Conservation (phyloP, 1,140 invertebrate genomes). For the Nymphalis io region DNA sequence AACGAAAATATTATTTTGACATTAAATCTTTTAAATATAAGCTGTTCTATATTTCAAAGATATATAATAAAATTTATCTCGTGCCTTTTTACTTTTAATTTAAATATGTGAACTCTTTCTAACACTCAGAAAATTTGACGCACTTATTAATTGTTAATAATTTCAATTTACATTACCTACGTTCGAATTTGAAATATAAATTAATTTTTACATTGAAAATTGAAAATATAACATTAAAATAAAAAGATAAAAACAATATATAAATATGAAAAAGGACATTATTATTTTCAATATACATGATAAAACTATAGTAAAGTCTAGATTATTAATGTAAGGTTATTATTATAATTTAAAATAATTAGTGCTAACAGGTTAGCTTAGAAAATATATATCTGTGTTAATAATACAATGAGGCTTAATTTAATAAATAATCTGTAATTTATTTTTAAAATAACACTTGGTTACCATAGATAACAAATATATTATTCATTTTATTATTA, state of each 20-base stretch:
- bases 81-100: too few relatives aligned
- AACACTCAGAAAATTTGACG: too few relatives aligned
- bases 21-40: too few relatives aligned
- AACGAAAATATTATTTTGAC: too few relatives aligned
- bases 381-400: conserved; percentile 16
- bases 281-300: conserved; percentile 6
- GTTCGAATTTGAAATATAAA: too few relatives aligned
- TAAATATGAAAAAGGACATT: conserved; percentile 22
- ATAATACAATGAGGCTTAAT: conserved; percentile 22
- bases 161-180: too few relatives aligned
- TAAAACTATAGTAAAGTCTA: conserved; percentile 11
- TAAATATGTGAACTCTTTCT: too few relatives aligned
- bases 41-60: too few relatives aligned
- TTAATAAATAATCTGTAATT: conserved; percentile 17
- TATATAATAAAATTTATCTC: too few relatives aligned
- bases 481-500: conserved; percentile 16
- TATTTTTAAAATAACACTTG: conserved; percentile 17
- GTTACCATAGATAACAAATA: conserved; percentile 38
- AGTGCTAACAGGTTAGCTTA: conserved; percentile 11
- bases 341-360: conserved; percentile 16
- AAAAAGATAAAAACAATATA: background rate
- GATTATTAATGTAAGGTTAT: conserved; percentile 22
- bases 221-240: too few relatives aligned
- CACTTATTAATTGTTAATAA: too few relatives aligned
- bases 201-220: too few relatives aligned